Conservation (phyloP, 2,888 invertebrate genomes). For the Diplazon laetatorius region DNA sequence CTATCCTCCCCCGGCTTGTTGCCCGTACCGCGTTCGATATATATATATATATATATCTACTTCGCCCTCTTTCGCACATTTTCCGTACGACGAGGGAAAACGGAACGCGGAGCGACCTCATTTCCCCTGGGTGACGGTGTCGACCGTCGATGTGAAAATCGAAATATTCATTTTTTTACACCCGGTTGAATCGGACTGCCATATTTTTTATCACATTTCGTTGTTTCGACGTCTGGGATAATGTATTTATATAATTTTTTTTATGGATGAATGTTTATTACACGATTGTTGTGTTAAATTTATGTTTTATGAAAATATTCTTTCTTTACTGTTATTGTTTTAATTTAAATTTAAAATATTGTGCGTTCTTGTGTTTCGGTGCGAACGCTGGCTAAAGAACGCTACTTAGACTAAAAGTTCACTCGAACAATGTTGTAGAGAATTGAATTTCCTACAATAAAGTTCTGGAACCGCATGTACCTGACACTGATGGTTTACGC, state of each 20-base stretch:
- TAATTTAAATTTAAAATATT: no score
- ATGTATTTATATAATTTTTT: no score
- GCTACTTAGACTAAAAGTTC: no score
- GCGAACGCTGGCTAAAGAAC: no score
- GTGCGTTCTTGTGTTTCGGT: no score
- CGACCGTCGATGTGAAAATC: constrained; percentile 68
- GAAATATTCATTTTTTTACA: constrained; percentile 65
- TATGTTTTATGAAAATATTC: no score
- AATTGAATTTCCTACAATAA: no score
- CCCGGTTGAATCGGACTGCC: constrained; percentile 32
- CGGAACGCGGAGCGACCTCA: constrained; percentile 24
- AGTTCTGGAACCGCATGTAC: no score
- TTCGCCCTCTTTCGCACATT: constrained; percentile 10
- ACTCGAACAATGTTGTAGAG: no score
- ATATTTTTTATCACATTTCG: constrained; percentile 46
- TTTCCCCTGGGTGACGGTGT: constrained; percentile 54
- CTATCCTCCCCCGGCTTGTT: constrained; percentile 18
- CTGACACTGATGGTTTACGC: no score
- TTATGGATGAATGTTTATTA: neutral
- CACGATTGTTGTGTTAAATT: neutral
- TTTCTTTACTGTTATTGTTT: no score
- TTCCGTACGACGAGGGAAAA: neutral
- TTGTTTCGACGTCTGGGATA: constrained; percentile 32
- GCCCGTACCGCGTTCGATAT: neutral
- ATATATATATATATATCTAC: no score